Conservation (phyloP, 2,113 vertebrate genomes). For the Neotragus pygmaeus region DNA sequence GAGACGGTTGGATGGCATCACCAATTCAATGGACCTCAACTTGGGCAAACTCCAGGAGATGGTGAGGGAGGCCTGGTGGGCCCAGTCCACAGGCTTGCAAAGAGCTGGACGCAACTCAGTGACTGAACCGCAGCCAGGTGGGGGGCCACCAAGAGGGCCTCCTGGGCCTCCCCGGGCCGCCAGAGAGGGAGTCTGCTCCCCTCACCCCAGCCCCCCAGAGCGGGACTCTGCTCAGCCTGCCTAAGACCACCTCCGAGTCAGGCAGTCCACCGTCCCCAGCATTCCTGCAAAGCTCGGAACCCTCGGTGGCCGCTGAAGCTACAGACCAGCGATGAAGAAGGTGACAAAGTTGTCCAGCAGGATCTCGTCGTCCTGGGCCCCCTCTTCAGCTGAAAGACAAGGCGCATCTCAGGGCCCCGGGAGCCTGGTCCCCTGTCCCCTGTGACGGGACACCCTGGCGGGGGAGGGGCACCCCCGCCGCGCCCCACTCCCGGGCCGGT, state of each 20-base stretch:
- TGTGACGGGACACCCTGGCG: fast-evolving
- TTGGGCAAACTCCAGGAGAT: background rate
- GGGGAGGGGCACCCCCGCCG: fast-evolving
- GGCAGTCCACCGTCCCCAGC: fast-evolving
- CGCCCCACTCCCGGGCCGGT: fast-evolving
- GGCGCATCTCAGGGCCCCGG: background rate
- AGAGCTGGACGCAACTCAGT: background rate
- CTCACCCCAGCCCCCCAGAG: background rate
- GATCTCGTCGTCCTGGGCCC: conserved; percentile 83
- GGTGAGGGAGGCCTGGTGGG: background rate
- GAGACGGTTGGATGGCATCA: background rate
- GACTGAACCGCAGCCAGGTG: background rate
- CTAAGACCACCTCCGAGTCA: background rate
- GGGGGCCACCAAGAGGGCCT: background rate
- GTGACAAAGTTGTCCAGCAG: conserved; percentile 95
- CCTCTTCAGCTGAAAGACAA: conserved; percentile 83
- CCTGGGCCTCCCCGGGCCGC: fast-evolving
- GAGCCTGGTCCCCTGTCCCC: background rate
- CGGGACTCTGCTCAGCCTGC: background rate
- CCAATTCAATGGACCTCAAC: background rate
- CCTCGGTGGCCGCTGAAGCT: fast-evolving
- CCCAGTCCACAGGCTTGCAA: fast-evolving
- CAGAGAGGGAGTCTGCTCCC: background rate
- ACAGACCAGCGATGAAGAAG: conserved; percentile 93
- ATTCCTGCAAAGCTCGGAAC: background rate